Evolutionary conservation across 2,888 invertebrate genomes (phyloP), one percentile per base, ranked within the genome.

Genomic region (Drosophila mercatorum): DNA sequence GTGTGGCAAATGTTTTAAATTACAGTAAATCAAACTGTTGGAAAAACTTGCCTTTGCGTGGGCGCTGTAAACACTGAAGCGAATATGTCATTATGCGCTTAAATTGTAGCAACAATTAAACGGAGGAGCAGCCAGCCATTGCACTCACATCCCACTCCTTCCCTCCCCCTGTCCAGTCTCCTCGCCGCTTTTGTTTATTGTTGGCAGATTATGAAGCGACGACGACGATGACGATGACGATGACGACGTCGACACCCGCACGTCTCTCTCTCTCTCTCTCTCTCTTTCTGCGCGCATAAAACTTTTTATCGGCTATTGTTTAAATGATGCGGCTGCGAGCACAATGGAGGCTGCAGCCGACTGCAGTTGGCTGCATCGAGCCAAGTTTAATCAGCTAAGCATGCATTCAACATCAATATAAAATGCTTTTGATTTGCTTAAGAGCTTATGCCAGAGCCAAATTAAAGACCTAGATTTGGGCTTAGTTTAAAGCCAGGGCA

Each of bases 31-130:
- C 84, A 81, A 71, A 61, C n/a, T 26, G 73, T 58, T 57, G 49
- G 36, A 34, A 38, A 43, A 56, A 49, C 10, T 58, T 57, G 41
- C n/a, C 22, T 34, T 2, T 22, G 38, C 26, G 59, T 62, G 59
- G n/a, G 67, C n/a, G 34, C 31, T 12, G 44, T 49, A 5, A 38
- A 80, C 65, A 63, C 65, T 70, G 70, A 58, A 49, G 61, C 65
- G 62, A 58, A 64, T 70, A 49, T 51, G 67, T 78, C 47, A 85
- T 84, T 78, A 81, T 80, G 70, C 73, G 77, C 83, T 83, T 74
- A 85, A 83, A 83, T 80, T 83, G 83, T 81, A 80, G 75, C 74
- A 78, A 78, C 81, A 85, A 83, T 82, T 83, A 83, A 80, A 71
- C 53, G 40, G 3, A 22, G 51, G 10, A 22, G 51, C 11, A 36